Evolutionary conservation across 2,888 invertebrate species (phyloP).

Genomic region (Carcina quercana): DNA sequence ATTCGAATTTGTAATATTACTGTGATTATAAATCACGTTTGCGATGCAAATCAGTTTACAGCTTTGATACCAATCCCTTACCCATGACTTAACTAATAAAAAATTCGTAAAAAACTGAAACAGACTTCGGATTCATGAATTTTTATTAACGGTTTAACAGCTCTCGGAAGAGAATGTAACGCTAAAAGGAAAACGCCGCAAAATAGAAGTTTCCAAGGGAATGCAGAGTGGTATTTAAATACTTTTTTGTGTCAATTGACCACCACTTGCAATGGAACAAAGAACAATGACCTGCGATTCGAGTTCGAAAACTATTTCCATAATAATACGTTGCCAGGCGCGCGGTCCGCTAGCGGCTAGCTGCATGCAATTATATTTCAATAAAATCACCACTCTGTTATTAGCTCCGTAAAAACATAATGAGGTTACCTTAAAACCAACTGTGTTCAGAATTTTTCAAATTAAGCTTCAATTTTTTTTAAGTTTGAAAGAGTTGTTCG

Average conservation of each 20-base stretch:
- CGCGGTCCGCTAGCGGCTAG: slow-evolving; percentile 21
- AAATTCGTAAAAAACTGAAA: slow-evolving; percentile 1
- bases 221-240: slow-evolving; percentile 24
- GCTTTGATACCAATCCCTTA: not conserved
- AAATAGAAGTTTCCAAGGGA: slow-evolving; percentile 22
- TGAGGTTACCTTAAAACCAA: slow-evolving; percentile 4
- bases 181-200: slow-evolving; percentile 22
- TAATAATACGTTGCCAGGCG: slow-evolving; percentile 46
- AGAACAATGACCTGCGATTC: slow-evolving; percentile 42
- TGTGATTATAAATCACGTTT: no score
- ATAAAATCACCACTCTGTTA: slow-evolving; percentile 42
- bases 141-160: slow-evolving; percentile 16
- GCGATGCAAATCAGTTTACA: no score
- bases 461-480: not conserved
- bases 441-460: not conserved
- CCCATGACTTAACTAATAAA: not conserved
- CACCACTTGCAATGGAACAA: slow-evolving; percentile 43
- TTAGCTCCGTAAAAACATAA: slow-evolving; percentile 12
- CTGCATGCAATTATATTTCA: slow-evolving; percentile 55
- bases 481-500: not conserved
- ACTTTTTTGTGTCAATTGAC: slow-evolving; percentile 33
- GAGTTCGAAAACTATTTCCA: slow-evolving; percentile 52
- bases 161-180: slow-evolving; percentile 15
- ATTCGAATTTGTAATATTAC: no score
- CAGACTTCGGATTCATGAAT: slow-evolving; percentile 5